Base-by-base conservation (phyloP, 1,140 invertebrate genomes). In the Euschistus heros region DNA sequence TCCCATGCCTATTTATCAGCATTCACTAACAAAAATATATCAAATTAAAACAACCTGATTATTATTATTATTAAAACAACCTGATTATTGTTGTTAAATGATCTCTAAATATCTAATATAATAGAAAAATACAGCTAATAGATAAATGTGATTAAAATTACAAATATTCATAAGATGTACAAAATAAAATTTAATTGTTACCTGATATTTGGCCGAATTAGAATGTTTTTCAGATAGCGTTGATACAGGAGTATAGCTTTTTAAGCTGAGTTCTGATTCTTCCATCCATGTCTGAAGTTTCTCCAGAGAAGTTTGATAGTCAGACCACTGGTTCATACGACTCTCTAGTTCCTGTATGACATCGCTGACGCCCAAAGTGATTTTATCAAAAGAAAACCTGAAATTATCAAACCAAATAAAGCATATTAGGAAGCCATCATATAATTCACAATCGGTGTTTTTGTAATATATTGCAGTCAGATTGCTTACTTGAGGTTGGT, bases 161-260 rank as follows among this genome's bases (percentile, higher is more conserved):
- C 4, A 26, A 54, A 13, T 4, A 22, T 54, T 54, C 1, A 22
- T 54, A 22, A 7, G 7, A 22, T 54, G 17, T 8, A 15, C 2
- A 7, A 22, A 26, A 27, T 3, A n/a, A 14, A 26, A 33, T 5
- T 13, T 50, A 1, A 50, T 20, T 20, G n/a, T n/a, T 24, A 92
- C 91, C 84, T 92, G 88, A 76, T 93, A 97, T 76, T 87, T 91
- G 70, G 87, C 85, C 0, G 92, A 78, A 73, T 95, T 92, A 68
- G 94, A 90, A 66, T 89, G 81, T 75, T 97, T 97, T 71, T 96
- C 92, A 71, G 94, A 88, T 0, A 94, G 76, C 2, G 91, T 89
- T 52, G 89, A 86, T 72, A 87, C 91, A 2, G 87, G 80, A 18
- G 82, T 81, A 72, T 92, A 96, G 71, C 91, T 92, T 75, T 95